These are phyloP conservation scores for Micromys minutus DNA, from an alignment of 2,113 vertebrate species.

Conservation along the genomic window DNA sequence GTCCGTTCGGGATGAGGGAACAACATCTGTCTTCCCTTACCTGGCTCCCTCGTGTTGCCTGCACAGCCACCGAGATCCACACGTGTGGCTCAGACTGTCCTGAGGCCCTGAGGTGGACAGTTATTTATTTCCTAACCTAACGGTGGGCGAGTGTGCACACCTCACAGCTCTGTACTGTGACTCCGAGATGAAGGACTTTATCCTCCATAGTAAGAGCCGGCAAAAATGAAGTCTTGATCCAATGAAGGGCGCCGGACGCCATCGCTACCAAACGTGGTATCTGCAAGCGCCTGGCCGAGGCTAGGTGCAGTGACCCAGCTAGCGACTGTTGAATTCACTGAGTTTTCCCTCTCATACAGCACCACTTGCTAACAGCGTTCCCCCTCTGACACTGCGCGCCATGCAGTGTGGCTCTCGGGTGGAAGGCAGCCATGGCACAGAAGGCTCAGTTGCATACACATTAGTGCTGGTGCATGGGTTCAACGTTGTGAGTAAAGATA, in stretches of 20 bases:
- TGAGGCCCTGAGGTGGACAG: conserved; percentile 57
- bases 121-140: conserved; percentile 76
- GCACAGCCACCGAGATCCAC: neutral
- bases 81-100: neutral
- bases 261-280: conserved; percentile 52
- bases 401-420: conserved; percentile 41
- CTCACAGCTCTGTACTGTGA: conserved; percentile 56
- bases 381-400: conserved; percentile 9
- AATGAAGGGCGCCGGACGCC: conserved; percentile 51
- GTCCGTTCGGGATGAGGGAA: conserved; percentile 48
- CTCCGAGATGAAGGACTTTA: conserved; percentile 79
- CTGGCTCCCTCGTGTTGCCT: neutral
- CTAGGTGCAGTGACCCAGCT: neutral
- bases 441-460: conserved; percentile 78
- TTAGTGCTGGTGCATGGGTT: conserved; percentile 80
- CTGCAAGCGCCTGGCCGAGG: neutral
- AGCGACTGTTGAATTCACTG: conserved; percentile 72
- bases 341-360: conserved; percentile 77
- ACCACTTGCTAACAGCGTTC: conserved; percentile 58
- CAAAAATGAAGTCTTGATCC: conserved; percentile 62
- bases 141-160: conserved; percentile 13
- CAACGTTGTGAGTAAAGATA: conserved; percentile 80
- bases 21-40: conserved; percentile 47
- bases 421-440: conserved; percentile 70
- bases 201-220: conserved; percentile 23